Conservation (phyloP, 2,888 invertebrate species). For the Terebella lapidaria region DNA sequence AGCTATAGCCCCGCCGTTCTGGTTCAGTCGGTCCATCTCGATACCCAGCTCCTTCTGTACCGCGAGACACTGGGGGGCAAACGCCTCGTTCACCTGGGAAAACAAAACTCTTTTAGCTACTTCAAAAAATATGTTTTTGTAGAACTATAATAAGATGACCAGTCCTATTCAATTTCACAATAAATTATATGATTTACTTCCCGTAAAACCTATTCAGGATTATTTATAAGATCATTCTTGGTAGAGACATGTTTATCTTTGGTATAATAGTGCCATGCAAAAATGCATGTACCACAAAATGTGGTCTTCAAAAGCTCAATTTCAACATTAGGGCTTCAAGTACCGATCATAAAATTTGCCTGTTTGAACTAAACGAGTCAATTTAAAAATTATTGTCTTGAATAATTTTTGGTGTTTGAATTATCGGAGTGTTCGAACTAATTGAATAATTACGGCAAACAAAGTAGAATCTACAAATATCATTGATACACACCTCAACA, state of each 20-base stretch:
- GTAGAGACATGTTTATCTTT: no score
- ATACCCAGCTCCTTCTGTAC: constrained; percentile 84
- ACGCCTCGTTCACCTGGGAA: constrained; percentile 96
- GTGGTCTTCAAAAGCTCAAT: no score
- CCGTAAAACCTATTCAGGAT: neutral
- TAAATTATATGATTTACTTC: neutral
- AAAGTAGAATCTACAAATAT: neutral
- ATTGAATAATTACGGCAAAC: neutral
- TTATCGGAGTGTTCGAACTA: neutral
- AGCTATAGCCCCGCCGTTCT: constrained; percentile 94
- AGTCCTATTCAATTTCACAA: neutral
- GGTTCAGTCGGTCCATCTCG: constrained; percentile 82
- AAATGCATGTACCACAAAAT: no score
- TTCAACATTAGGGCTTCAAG: no score
- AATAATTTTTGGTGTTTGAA: neutral
- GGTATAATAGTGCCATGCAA: no score
- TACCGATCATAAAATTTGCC: no score
- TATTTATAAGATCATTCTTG: no score
- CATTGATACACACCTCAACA: constrained; percentile 73
- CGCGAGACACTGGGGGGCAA: constrained; percentile 88
- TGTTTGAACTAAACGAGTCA: neutral
- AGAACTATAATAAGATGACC: no score
- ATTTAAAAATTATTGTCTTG: neutral
- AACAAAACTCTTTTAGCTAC: constrained; percentile 13
- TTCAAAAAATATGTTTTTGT: no score